A percentile compares a stretch with the other conserved stretches of the same genome.
These are phyloP conservation scores for Eucera pruinosa DNA, from an alignment of 2,888 invertebrate species.

Conservation along the genomic window DNA sequence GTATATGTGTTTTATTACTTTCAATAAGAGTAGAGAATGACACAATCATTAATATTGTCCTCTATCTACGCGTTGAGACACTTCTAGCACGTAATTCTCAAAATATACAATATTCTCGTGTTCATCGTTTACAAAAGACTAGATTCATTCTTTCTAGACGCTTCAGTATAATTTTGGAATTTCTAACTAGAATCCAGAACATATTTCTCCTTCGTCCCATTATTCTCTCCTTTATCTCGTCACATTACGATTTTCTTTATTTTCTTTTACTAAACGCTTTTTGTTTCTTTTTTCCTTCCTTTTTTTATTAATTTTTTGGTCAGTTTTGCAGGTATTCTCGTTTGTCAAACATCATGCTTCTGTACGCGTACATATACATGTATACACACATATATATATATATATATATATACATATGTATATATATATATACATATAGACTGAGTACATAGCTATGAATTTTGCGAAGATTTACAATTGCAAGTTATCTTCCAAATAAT, in stretches of 20 bases:
- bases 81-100: conserved; percentile 77
- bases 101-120: conserved; percentile 79
- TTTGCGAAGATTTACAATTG: conserved; percentile 38
- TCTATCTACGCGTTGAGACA: conserved; percentile 79
- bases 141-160: conserved; percentile 70
- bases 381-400: conserved; percentile 23
- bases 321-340: conserved; percentile 51
- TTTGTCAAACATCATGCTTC: conserved; percentile 23
- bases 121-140: conserved; percentile 79
- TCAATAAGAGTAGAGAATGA: conserved; percentile 79
- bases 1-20: conserved; percentile 78
- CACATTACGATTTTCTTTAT: not conserved
- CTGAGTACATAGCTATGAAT: conserved; percentile 36
- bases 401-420: conserved; percentile 17
- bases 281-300: not conserved
- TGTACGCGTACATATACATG: conserved; percentile 21
- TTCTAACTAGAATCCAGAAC: conserved; percentile 70
- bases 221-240: not conserved
- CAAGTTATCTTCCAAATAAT: conserved; percentile 25
- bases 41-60: conserved; percentile 77
- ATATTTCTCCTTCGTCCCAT: not conserved
- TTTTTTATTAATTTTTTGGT: conserved; percentile 57
- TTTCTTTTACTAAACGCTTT: conserved; percentile 17
- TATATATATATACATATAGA: conserved; percentile 22
- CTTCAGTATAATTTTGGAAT: conserved; percentile 72